phyloP scores from a whole-genome alignment of 2,113 vertebrate genomes.

The Dolichotis patagonum region DNA sequence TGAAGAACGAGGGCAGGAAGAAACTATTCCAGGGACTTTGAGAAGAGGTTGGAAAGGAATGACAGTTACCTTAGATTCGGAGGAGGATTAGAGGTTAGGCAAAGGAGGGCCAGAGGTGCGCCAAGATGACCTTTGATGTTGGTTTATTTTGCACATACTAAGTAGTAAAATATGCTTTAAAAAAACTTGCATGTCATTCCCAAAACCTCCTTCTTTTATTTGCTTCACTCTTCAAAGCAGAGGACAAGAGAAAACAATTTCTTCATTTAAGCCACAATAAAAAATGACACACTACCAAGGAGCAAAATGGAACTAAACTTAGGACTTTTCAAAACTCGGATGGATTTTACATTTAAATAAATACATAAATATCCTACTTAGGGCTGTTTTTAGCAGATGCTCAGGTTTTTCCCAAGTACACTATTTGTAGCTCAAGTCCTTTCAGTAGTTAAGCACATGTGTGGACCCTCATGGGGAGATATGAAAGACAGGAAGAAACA shows the following conservation, averaged over 20 bases:
- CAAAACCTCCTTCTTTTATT: slow-evolving; percentile 9
- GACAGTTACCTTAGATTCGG: background rate
- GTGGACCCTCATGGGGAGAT: background rate
- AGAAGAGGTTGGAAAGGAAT: background rate
- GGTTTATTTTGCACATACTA: background rate
- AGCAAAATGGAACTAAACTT: slow-evolving; percentile 15
- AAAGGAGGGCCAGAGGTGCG: background rate
- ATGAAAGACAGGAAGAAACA: background rate
- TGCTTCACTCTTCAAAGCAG: slow-evolving; percentile 37
- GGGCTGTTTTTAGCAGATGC: slow-evolving; percentile 17
- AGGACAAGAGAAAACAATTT: background rate
- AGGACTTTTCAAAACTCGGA: slow-evolving; percentile 32
- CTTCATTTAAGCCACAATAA: background rate
- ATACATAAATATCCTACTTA: slow-evolving; percentile 48
- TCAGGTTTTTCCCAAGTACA: background rate
- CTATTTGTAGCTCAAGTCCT: slow-evolving; percentile 50
- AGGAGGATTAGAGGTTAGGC: background rate
- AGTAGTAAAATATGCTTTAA: slow-evolving; percentile 1
- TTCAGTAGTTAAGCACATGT: slow-evolving; percentile 55
- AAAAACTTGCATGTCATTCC: background rate
- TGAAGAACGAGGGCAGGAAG: background rate
- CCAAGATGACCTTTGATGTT: slow-evolving; percentile 24
- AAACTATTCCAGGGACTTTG: background rate
- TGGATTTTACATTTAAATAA: slow-evolving; percentile 66
- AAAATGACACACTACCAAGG: background rate